Evolutionary conservation across 1,140 invertebrate species (phyloP).

Genomic region (Heliconius hermathena): DNA sequence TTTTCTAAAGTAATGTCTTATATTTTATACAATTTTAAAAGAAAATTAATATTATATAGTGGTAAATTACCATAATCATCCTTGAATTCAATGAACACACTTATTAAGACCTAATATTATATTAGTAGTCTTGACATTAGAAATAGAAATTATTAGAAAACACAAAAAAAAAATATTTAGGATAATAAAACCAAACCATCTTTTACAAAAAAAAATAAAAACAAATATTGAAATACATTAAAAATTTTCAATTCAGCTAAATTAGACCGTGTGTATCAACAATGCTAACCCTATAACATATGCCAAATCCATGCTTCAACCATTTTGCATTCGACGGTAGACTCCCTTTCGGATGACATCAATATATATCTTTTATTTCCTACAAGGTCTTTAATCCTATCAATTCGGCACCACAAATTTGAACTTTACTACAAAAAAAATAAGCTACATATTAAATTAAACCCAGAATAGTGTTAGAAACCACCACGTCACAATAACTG

Average conservation of each 20-base stretch:
- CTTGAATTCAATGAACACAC: no score
- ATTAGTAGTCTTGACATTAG: no score
- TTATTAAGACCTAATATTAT: no score
- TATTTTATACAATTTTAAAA: no score
- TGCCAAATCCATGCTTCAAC: constrained; percentile 79
- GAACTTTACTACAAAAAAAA: constrained; percentile 8
- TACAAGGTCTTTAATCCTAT: constrained; percentile 45
- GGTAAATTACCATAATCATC: no score
- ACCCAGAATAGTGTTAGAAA: constrained; percentile 28
- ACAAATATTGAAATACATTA: background rate
- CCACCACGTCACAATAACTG: constrained; percentile 46
- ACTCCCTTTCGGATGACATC: constrained; percentile 77
- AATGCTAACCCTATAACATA: constrained; percentile 77
- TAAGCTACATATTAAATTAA: constrained; percentile 29
- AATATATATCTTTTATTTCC: constrained; percentile 60
- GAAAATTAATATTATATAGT: no score
- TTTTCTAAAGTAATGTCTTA: no score
- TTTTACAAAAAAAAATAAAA: background rate
- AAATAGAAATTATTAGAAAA: no score
- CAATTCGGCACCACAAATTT: constrained; percentile 10
- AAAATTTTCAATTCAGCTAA: background rate
- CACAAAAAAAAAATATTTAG: no score
- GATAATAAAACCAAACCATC: no score
- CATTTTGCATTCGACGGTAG: constrained; percentile 78
- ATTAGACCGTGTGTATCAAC: constrained; percentile 54